Evolutionary conservation across 2,888 invertebrate genomes (phyloP), one percentile per base, ranked within the genome.

Genomic region (Congeria kusceri): DNA sequence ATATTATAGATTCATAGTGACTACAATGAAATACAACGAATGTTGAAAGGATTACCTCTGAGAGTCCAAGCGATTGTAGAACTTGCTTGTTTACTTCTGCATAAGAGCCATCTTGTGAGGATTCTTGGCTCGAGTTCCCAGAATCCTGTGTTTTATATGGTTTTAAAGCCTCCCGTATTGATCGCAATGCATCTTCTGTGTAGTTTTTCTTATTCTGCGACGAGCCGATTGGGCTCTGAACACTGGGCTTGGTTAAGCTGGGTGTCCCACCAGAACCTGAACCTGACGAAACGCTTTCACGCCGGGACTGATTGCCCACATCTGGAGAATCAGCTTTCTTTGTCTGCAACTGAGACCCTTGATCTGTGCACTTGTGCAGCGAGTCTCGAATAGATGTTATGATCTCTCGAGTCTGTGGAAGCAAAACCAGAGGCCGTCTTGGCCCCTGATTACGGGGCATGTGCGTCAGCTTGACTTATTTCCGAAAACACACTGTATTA

Each of bases 91-190:
- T 78, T 3, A 75, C 63, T 39, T 81, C 81, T 39, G 75, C 25
- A 15, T 49, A 56, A 11, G 70, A 66, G 13, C 77, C 66, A 58
- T 79, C 82, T 15, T 74, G 82, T 28, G 74, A 72, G 3, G 74
- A 72, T 23, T 83, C 79, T n/a, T 70, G 44, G 49, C 79, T 73
- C 23, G 74, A 63, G 56, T 65, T 76, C 25, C 75, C 78, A 44
- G 75, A 77, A 29, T 77, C 83, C 25, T 53, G 53, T 23, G 83
- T 84, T 63, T 87, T 85, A 53, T 81, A 87, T 23, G 86, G 86
- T 20, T 84, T 79, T 27, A 87, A 58, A 18, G 82, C 84, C 56
- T 83, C 81, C 49, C 84, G 71, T 65, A 87, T 87, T 49, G 78
- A 77, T 47, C 82, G 75, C 32, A 87, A 59, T 13, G 85, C 86